Conservation (phyloP, 2,113 vertebrate genomes). For the Brachypteracias leptosomus region DNA sequence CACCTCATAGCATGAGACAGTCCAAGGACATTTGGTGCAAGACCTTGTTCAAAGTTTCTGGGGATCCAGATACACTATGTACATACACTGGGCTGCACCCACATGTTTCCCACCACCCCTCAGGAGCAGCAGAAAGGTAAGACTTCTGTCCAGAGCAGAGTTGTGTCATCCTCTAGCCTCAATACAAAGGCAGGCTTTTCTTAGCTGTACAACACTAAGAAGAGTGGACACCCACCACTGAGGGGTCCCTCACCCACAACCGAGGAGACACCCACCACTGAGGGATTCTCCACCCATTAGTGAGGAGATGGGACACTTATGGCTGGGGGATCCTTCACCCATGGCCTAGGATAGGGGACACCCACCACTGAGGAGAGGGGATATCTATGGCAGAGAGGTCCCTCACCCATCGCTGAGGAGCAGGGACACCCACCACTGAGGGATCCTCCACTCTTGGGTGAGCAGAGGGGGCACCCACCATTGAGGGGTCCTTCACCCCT, state of each 20-base stretch:
- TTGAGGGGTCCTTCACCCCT: too few relatives aligned
- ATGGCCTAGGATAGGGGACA: too few relatives aligned
- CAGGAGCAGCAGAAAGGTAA: background rate
- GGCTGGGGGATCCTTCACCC: background rate
- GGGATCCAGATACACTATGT: background rate
- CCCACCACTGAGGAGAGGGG: too few relatives aligned
- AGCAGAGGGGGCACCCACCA: background rate
- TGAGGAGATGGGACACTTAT: background rate
- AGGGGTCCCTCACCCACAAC: background rate
- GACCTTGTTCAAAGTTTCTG: background rate
- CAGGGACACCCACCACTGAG: too few relatives aligned
- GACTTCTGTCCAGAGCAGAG: background rate
- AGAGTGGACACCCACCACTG: fast-evolving
- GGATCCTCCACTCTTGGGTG: too few relatives aligned
- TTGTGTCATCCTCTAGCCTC: background rate
- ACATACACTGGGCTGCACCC: background rate
- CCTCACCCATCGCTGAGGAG: background rate
- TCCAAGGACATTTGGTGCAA: background rate
- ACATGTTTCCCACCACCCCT: background rate
- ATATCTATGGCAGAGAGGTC: background rate
- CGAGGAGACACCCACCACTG: background rate
- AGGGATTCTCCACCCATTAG: background rate
- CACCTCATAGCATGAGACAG: fast-evolving
- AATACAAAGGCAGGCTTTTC: background rate
- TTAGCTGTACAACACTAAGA: background rate